These are phyloP conservation scores for Pachyseris speciosa DNA, from an alignment of 64 coral and sea anemone genomes.

Conservation along the genomic window DNA sequence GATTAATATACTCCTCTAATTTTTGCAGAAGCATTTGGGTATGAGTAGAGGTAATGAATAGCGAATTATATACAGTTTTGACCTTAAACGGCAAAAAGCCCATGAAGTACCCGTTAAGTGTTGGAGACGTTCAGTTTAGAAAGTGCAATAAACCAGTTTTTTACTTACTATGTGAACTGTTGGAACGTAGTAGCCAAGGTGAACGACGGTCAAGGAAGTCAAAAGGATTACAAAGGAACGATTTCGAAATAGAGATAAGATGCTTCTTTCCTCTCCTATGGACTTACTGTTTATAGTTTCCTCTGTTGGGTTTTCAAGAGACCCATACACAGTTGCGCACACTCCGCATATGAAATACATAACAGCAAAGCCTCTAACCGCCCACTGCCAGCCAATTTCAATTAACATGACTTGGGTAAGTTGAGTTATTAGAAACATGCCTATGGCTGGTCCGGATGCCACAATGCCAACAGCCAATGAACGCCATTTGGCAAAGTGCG, in stretches of 20 bases:
- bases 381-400: constrained; percentile 58
- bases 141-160: neutral
- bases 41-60: too few species aligned
- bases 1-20: too few species aligned
- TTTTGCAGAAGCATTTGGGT: too few species aligned
- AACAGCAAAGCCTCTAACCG: constrained; percentile 9
- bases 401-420: neutral
- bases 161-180: constrained; percentile 71
- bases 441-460: constrained; percentile 3
- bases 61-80: too few species aligned
- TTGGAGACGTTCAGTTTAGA: too few species aligned
- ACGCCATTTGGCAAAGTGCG: constrained; percentile 69
- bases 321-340: constrained; percentile 20
- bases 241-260: constrained; percentile 26
- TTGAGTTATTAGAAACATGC: constrained; percentile 39
- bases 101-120: too few species aligned
- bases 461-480: constrained; percentile 46
- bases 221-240: constrained; percentile 5
- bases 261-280: neutral
- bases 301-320: neutral
- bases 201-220: constrained; percentile 12
- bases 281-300: neutral
- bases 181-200: constrained; percentile 48
- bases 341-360: neutral
- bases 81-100: too few species aligned